These are phyloP conservation scores for Podotricha telesiphe DNA, from an alignment of 2,888 invertebrate species.

Conservation along the genomic window DNA sequence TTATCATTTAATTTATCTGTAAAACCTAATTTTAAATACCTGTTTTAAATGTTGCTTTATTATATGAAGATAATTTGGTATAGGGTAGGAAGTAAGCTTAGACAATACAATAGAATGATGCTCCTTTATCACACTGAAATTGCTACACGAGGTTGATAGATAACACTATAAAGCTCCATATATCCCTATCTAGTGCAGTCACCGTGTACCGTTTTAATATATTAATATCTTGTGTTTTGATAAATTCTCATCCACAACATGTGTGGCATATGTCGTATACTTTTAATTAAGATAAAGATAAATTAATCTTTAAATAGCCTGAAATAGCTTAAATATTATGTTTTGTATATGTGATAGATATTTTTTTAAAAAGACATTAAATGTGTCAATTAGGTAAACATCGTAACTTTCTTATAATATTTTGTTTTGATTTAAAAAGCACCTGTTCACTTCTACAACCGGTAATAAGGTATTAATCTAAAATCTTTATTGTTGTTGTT, in stretches of 20 bases:
- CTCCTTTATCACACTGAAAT: constrained; percentile 26
- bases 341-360: no score
- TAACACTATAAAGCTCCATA: constrained; percentile 26
- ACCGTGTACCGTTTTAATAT: constrained; percentile 28
- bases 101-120: constrained; percentile 23
- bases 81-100: constrained; percentile 17
- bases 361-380: no score
- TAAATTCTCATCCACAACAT: not conserved
- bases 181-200: constrained; percentile 26
- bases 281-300: no score
- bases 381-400: no score
- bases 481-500: constrained; percentile 47
- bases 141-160: constrained; percentile 27
- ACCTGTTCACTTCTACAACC: constrained; percentile 12
- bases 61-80: constrained; percentile 8
- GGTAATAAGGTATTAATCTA: constrained; percentile 41
- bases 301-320: no score
- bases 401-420: no score
- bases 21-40: not conserved
- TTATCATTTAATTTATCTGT: not conserved
- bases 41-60: not conserved
- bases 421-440: not conserved
- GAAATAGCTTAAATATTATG: no score
- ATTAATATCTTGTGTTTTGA: constrained; percentile 11
- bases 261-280: no score